These are phyloP conservation scores for Tipula confusa DNA, from an alignment of 2,888 invertebrate species.

Conservation along the genomic window DNA sequence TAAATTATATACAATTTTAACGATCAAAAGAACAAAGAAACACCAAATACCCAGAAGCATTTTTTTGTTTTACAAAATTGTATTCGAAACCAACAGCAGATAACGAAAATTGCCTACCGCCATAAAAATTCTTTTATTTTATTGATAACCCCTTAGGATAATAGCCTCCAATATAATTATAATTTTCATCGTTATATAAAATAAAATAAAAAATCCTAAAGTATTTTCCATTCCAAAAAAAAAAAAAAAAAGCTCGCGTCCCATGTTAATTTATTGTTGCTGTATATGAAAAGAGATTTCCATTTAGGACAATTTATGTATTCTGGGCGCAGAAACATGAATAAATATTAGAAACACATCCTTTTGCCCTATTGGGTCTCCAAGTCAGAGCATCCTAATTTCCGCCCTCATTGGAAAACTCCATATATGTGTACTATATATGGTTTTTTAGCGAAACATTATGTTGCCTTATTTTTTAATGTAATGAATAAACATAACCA, in stretches of 20 bases:
- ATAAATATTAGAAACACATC: too few relatives aligned
- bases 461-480: too few relatives aligned
- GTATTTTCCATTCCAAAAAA: background rate
- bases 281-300: too few relatives aligned
- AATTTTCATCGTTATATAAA: background rate
- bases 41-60: background rate
- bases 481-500: background rate
- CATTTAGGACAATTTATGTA: too few relatives aligned
- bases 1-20: background rate
- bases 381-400: too few relatives aligned
- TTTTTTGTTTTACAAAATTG: background rate
- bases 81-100: background rate
- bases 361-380: too few relatives aligned
- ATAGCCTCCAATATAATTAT: background rate
- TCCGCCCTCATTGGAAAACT: too few relatives aligned
- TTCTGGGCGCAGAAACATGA: too few relatives aligned
- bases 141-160: background rate
- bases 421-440: too few relatives aligned
- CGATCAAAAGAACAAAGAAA: background rate
- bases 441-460: too few relatives aligned
- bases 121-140: background rate
- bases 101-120: background rate
- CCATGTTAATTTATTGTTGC: background rate
- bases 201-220: background rate
- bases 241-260: background rate